phyloP scores from a whole-genome alignment of 1,140 invertebrate species.

The Forficula auricularia region DNA sequence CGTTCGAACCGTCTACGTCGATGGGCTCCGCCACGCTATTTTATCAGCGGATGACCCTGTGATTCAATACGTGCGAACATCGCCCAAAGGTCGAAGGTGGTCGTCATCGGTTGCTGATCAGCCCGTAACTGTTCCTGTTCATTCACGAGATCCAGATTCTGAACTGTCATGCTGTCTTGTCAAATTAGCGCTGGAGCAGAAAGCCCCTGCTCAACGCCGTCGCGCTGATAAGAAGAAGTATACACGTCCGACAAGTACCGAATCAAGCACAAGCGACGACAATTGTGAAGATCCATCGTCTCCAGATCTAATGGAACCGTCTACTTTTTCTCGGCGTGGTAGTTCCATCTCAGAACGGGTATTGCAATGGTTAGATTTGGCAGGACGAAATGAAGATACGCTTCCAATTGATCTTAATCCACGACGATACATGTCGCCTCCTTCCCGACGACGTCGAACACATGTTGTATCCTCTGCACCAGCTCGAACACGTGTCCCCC shows the following conservation, averaged over 20 bases:
- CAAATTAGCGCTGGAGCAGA: slow-evolving; percentile 22
- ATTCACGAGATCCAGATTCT: no score
- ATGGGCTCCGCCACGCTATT: slow-evolving; percentile 50
- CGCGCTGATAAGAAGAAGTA: neutral
- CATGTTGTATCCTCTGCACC: neutral
- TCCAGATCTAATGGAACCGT: slow-evolving; percentile 13
- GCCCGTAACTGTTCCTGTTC: no score
- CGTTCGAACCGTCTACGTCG: slow-evolving; percentile 48
- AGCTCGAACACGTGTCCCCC: neutral
- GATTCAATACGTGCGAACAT: slow-evolving; percentile 6
- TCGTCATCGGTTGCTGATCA: no score
- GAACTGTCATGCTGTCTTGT: slow-evolving; percentile 22
- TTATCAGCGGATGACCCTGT: slow-evolving; percentile 42
- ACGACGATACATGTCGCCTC: no score
- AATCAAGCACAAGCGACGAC: slow-evolving; percentile 1
- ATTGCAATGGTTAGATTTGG: slow-evolving; percentile 38
- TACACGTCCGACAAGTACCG: no score
- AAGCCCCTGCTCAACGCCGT: slow-evolving; percentile 10
- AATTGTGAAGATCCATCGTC: slow-evolving; percentile 13
- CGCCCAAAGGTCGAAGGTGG: neutral
- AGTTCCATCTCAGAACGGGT: slow-evolving; percentile 33
- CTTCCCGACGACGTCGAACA: no score
- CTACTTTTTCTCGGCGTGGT: slow-evolving; percentile 13
- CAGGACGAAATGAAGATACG: slow-evolving; percentile 17
- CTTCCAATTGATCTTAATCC: no score